Percentiles rank a stretch among this genome's conserved stretches.
These are phyloP conservation scores for Penelope pileata DNA, from an alignment of 2,113 vertebrate species.

Conservation along the genomic window DNA sequence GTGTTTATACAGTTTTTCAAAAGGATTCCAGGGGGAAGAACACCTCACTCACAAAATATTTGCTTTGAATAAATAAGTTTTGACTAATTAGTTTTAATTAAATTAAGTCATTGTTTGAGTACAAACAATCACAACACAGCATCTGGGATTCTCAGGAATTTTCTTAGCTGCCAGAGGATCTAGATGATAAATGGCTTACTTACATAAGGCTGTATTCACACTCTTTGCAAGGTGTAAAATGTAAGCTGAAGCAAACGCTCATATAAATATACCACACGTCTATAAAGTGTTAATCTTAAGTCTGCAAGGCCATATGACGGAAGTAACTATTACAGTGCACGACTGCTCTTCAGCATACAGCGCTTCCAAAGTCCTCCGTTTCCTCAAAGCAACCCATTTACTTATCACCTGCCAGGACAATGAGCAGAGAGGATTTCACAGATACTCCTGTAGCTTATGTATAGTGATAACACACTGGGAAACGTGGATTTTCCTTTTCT, in stretches of 20 bases:
- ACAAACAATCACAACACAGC: background rate
- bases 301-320: background rate
- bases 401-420: constrained; percentile 15
- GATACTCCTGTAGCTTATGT: background rate
- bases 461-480: background rate
- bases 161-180: background rate
- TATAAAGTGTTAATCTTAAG: constrained; percentile 48
- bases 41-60: background rate
- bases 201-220: background rate
- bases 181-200: background rate
- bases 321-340: constrained; percentile 19
- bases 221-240: background rate
- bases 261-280: background rate
- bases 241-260: background rate
- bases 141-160: background rate
- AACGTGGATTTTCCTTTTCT: constrained; percentile 54
- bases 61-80: background rate
- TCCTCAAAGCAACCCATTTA: constrained; percentile 31
- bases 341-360: background rate
- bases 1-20: background rate
- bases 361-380: background rate
- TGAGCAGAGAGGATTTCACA: constrained; percentile 6
- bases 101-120: background rate
- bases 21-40: background rate
- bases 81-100: background rate